These are phyloP conservation scores for Clavelina lepadiformis DNA, from an alignment of 23 tunicate species.

Conservation along the genomic window DNA sequence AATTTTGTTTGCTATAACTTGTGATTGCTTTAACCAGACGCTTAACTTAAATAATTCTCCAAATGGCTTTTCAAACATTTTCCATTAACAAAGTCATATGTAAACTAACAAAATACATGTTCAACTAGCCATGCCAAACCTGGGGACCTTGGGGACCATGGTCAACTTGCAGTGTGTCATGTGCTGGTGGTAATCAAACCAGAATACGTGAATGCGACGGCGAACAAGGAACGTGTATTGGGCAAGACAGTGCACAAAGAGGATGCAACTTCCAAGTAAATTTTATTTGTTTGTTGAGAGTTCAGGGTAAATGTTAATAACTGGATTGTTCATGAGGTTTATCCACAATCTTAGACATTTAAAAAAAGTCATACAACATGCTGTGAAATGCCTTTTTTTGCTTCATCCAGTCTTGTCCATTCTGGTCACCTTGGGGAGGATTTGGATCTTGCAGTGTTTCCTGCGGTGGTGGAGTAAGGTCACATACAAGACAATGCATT, in stretches of 20 bases:
- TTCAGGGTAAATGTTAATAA: background rate
- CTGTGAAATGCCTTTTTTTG: background rate
- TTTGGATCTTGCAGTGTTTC: slow-evolving; percentile 46
- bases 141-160: slow-evolving; percentile 25
- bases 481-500: slow-evolving; percentile 41
- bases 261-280: slow-evolving; percentile 34
- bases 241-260: background rate
- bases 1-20: no score
- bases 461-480: slow-evolving; percentile 47
- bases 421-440: slow-evolving; percentile 56
- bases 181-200: slow-evolving; percentile 25
- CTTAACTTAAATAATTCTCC: no score
- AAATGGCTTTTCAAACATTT: no score
- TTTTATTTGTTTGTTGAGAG: background rate
- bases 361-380: background rate
- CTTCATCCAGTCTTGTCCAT: slow-evolving; percentile 43
- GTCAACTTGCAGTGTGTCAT: slow-evolving; percentile 17
- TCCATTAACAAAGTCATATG: no score
- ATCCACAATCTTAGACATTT: background rate
- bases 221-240: slow-evolving; percentile 25
- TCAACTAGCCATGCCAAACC: slow-evolving; percentile 17
- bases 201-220: slow-evolving; percentile 34
- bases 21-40: no score
- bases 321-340: background rate
- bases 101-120: background rate